phyloP scores from a whole-genome alignment of 2,113 vertebrate genomes.

The Hylia prasina region DNA sequence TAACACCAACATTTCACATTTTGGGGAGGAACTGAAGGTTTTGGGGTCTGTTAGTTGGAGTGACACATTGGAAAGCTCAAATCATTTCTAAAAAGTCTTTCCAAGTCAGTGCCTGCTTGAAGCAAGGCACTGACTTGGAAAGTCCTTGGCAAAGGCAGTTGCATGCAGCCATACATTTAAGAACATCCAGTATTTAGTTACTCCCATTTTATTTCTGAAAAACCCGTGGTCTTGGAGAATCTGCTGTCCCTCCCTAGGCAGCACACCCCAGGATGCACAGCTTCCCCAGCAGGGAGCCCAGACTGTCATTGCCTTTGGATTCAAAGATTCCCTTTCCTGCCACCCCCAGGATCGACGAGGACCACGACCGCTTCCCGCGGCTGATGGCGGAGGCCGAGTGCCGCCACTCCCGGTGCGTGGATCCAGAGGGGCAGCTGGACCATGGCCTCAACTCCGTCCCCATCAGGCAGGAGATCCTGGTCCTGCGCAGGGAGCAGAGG shows the following conservation, averaged over 20 bases:
- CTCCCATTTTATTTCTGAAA: background rate
- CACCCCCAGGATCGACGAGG: constrained; percentile 47
- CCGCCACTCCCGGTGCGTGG: constrained; percentile 42
- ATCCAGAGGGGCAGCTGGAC: background rate
- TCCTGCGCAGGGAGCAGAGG: constrained; percentile 53
- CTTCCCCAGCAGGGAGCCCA: rapidly evolving
- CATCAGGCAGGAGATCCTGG: constrained; percentile 73
- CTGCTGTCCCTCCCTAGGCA: background rate
- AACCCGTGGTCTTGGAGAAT: background rate
- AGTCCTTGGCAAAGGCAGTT: background rate
- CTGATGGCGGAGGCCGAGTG: constrained; percentile 65
- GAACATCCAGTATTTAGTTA: background rate
- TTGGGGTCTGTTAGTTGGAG: background rate
- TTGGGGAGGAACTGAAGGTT: background rate
- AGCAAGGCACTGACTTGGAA: too few species aligned
- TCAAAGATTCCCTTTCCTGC: background rate
- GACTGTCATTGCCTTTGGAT: rapidly evolving
- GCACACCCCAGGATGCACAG: background rate
- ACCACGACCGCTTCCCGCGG: constrained; percentile 64
- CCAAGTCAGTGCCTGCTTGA: background rate
- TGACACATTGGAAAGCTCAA: background rate
- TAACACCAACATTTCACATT: rapidly evolving
- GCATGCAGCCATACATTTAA: background rate
- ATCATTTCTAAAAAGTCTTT: background rate
- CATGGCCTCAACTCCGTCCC: constrained; percentile 56